Evolutionary conservation across 2,113 vertebrate genomes (phyloP).

Genomic region (Antigone vipio): DNA sequence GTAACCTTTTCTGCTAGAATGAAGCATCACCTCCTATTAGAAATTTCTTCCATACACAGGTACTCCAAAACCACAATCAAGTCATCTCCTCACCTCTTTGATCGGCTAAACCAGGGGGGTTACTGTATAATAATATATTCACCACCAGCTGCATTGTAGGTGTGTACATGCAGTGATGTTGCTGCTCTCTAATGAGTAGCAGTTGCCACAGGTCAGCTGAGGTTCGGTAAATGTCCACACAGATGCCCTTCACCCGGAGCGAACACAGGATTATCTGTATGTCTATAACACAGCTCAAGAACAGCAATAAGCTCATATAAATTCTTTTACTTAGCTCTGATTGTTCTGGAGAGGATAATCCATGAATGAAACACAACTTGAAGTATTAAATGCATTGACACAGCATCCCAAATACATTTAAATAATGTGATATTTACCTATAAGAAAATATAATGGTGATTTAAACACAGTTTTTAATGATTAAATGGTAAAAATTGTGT

Average conservation of each 20-base stretch:
- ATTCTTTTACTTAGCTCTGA: neutral
- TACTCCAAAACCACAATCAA: neutral
- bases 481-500: neutral
- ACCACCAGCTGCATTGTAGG: neutral
- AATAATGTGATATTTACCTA: neutral
- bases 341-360: neutral
- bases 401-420: neutral
- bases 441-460: neutral
- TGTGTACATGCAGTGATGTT: neutral
- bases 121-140: neutral
- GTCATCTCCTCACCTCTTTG: neutral
- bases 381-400: neutral
- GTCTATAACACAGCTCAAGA: neutral
- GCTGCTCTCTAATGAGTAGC: neutral
- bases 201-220: slow-evolving; percentile 28
- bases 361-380: neutral
- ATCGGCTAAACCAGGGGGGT: neutral
- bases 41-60: neutral
- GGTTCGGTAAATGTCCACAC: neutral
- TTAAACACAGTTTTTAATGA: neutral
- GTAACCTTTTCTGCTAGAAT: neutral
- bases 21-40: neutral
- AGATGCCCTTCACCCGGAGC: neutral
- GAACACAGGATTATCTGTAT: neutral
- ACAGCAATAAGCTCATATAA: neutral